A percentile compares a stretch with the other conserved stretches of the same genome.
Conservation (phyloP, 2,888 invertebrate genomes). For the Eremobia ochroleuca region DNA sequence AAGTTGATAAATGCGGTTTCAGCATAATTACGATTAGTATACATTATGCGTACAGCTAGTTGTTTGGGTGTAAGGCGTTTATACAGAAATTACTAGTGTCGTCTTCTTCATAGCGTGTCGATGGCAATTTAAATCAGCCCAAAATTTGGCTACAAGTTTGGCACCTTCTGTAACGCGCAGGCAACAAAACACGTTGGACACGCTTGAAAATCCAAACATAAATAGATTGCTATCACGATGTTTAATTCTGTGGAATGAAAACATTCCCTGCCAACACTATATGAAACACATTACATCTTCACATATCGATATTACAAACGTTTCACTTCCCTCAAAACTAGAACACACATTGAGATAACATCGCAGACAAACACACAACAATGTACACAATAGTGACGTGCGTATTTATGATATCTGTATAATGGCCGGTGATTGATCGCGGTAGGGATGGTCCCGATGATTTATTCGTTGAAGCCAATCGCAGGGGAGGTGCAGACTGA, state of each 20-base stretch:
- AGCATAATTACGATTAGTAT: not conserved
- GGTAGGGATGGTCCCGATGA: slow-evolving; percentile 66
- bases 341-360: slow-evolving; percentile 33
- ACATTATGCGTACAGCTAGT: not conserved
- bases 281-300: not conserved
- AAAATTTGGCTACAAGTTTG: not conserved
- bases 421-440: slow-evolving; percentile 71
- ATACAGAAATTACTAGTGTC: not conserved
- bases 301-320: not conserved
- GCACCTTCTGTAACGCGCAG: not conserved
- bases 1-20: not conserved
- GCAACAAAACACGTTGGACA: not conserved
- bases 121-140: too few relatives aligned
- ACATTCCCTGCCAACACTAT: not conserved
- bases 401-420: slow-evolving; percentile 73
- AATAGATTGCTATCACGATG: not conserved
- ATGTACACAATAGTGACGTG: slow-evolving; percentile 62
- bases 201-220: too few relatives aligned
- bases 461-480: slow-evolving; percentile 71
- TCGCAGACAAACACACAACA: slow-evolving; percentile 48
- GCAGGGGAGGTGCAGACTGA: slow-evolving; percentile 56
- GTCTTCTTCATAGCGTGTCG: not conserved
- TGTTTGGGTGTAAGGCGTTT: not conserved
- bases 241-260: not conserved
- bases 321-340: slow-evolving; percentile 5